A percentile compares a stretch with the other conserved stretches of the same genome.
Evolutionary conservation across 2,888 invertebrate species (phyloP).

Genomic region (Lobophora halterata): DNA sequence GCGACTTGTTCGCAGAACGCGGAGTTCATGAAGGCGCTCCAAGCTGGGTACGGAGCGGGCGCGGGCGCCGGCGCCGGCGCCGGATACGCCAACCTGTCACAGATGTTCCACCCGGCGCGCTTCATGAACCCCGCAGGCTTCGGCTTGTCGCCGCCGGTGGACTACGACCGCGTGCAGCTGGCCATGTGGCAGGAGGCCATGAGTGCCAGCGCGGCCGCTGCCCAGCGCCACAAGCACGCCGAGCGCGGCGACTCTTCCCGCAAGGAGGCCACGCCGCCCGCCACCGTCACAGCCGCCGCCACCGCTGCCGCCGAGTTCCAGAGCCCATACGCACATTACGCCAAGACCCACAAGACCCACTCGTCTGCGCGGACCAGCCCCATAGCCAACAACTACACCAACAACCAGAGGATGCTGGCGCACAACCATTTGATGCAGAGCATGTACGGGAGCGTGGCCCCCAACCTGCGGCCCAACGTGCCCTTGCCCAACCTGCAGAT

Average conservation of each 20-base stretch:
- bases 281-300: too few species aligned
- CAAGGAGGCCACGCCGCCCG: slow-evolving; percentile 53
- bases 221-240: slow-evolving; percentile 13
- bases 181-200: slow-evolving; percentile 87
- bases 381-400: slow-evolving; percentile 67
- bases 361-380: slow-evolving; percentile 76
- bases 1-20: slow-evolving; percentile 79
- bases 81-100: slow-evolving; percentile 74
- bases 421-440: slow-evolving; percentile 60
- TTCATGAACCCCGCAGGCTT: slow-evolving; percentile 68
- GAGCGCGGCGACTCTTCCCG: slow-evolving; percentile 45
- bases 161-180: slow-evolving; percentile 79
- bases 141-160: slow-evolving; percentile 68
- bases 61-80: slow-evolving; percentile 70
- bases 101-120: slow-evolving; percentile 68
- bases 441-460: slow-evolving; percentile 66
- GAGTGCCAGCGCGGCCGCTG: slow-evolving; percentile 62
- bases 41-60: too few species aligned
- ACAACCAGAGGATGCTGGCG: slow-evolving; percentile 54
- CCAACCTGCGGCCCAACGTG: slow-evolving; percentile 58
- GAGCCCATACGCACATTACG: slow-evolving; percentile 69
- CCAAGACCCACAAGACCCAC: slow-evolving; percentile 63
- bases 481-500: slow-evolving; percentile 64
- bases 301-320: slow-evolving; percentile 62
- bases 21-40: slow-evolving; percentile 82